These are phyloP conservation scores for Acronicta psi DNA, from an alignment of 2,888 invertebrate genomes.

Conservation along the genomic window DNA sequence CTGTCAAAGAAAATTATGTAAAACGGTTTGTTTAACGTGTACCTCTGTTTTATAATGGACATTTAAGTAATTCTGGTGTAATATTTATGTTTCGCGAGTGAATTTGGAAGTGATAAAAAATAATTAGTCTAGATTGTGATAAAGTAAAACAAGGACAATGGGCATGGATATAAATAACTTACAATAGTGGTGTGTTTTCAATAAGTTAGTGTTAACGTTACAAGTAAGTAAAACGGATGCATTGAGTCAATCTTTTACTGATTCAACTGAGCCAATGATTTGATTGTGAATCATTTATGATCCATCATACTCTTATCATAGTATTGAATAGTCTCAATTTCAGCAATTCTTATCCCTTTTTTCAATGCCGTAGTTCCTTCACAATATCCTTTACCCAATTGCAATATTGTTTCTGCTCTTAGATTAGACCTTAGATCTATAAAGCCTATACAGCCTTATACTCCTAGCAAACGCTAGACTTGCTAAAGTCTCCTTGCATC, in stretches of 20 bases:
- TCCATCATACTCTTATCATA: conserved; percentile 2
- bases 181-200: background rate
- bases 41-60: conserved; percentile 14
- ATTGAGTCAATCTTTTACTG: background rate
- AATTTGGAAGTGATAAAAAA: conserved; percentile 10
- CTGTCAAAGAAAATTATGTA: conserved; percentile 47
- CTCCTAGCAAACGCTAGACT: no score
- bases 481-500: no score
- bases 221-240: conserved; percentile 20
- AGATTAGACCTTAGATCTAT: no score
- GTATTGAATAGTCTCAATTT: background rate
- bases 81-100: background rate
- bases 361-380: no score
- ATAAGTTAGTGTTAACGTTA: conserved; percentile 1
- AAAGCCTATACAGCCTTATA: no score
- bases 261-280: conserved; percentile 1
- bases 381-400: no score
- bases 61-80: conserved; percentile 1
- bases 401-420: no score
- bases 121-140: conserved; percentile 5
- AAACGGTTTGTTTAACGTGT: conserved; percentile 27
- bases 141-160: conserved; percentile 2
- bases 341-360: no score
- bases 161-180: conserved; percentile 1
- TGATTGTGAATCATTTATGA: background rate